Base-by-base conservation (phyloP, 2,113 vertebrate genomes). In the Gobius niger region DNA sequence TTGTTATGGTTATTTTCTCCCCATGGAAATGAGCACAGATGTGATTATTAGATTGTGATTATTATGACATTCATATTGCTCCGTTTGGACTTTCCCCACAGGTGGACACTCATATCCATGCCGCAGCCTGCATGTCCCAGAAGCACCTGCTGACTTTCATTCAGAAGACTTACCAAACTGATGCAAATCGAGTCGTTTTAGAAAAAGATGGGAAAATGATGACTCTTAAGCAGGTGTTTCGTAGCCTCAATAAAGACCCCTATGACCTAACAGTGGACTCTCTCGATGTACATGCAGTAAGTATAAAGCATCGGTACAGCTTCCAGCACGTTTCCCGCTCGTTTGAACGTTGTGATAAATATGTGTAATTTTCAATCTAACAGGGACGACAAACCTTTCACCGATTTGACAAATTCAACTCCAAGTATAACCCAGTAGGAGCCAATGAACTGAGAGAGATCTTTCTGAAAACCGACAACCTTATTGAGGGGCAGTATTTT, bases 61-160 rank as follows among this genome's bases (percentile, higher is more conserved):
- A n/a, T n/a, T n/a, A n/a, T n/a, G n/a, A n/a, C n/a, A n/a, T n/a
- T n/a, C n/a, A n/a, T n/a, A n/a, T n/a, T n/a, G n/a, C 24, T 34
- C 24, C 5, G 24, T 24, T 24, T 34, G 24, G 24, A 34, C 9
- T 72, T 9, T 66, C 64, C 51, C 54, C 12, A 13, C 88, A 99
- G 97, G 96, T 99, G 90, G 98, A 99, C 91, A 99, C 97, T 0
- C 97, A 99, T 70, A 99, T 99, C 87, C 97, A 99, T 0, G 96
- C 97, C 63, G 96, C 97, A 0, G 98, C 96, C 74, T 99, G 98
- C 92, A 99, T 99, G 98, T 98, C 98, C 87, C 97, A 99, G 93
- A 99, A 99, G 83, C 97, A 99, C 54, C 91, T 99, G 40, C 85
- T 99, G 68, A 96, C 95, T 63, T 99, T 99, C 88, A 99, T 99